Percentiles rank a stretch among this genome's conserved stretches.
phyloP scores from a whole-genome alignment of 2,797 vertebrate genomes.

The Pelobates cultripes region DNA sequence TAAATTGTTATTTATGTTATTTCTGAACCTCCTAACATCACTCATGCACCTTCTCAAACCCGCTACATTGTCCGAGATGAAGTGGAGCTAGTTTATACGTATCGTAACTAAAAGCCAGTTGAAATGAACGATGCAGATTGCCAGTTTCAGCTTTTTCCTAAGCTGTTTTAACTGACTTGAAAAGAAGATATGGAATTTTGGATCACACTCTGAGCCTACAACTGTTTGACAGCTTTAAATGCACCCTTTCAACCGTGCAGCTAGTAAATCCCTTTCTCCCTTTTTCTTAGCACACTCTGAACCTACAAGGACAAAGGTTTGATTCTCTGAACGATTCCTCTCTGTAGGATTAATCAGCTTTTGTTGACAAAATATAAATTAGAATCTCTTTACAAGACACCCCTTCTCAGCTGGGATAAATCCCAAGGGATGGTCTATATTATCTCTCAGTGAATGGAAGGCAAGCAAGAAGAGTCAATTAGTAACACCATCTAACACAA shows the following conservation, averaged over 20 bases:
- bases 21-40: background rate
- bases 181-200: slow-evolving; percentile 65
- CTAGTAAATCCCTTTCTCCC: slow-evolving; percentile 68
- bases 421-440: slow-evolving; percentile 62
- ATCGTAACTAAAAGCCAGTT: too few relatives aligned
- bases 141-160: background rate
- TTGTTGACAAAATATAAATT: slow-evolving; percentile 97
- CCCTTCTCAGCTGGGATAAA: slow-evolving; percentile 73
- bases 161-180: slow-evolving; percentile 65
- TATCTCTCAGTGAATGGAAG: slow-evolving; percentile 64
- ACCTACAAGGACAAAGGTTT: slow-evolving; percentile 74
- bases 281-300: slow-evolving; percentile 62
- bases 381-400: slow-evolving; percentile 80
- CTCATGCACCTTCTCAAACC: too few relatives aligned
- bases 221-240: slow-evolving; percentile 73
- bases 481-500: slow-evolving; percentile 40
- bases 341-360: slow-evolving; percentile 85
- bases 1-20: background rate
- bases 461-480: slow-evolving; percentile 65
- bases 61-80: too few relatives aligned
- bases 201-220: slow-evolving; percentile 69
- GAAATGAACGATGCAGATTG: background rate
- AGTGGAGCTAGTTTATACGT: too few relatives aligned
- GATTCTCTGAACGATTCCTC: slow-evolving; percentile 73
- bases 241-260: slow-evolving; percentile 81